Conservation (phyloP, 1,140 invertebrate genomes). For the Neodiprion fabricii region DNA sequence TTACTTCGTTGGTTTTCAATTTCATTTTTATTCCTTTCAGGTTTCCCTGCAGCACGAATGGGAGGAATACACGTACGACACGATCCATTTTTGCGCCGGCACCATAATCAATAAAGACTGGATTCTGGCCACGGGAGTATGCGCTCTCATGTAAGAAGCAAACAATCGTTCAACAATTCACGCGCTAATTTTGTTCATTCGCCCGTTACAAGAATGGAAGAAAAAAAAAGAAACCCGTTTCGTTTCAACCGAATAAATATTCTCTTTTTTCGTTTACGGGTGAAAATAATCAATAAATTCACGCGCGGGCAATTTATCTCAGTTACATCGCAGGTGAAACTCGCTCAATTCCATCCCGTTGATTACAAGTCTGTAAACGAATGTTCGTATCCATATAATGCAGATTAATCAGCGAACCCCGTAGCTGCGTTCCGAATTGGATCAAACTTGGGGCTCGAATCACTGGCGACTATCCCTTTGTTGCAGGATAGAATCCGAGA, state of each 20-base stretch:
- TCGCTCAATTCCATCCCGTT: too few relatives aligned
- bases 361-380: too few relatives aligned
- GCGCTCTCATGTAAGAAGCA: constrained; percentile 29
- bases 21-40: constrained; percentile 17
- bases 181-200: background rate
- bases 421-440: too few relatives aligned
- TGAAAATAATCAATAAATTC: too few relatives aligned
- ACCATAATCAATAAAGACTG: constrained; percentile 55
- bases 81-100: constrained; percentile 62
- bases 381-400: too few relatives aligned
- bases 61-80: constrained; percentile 45
- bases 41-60: constrained; percentile 46
- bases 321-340: too few relatives aligned
- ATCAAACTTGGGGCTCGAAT: too few relatives aligned
- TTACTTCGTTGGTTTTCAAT: too few relatives aligned
- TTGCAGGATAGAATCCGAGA: constrained; percentile 25
- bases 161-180: constrained; percentile 14
- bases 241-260: too few relatives aligned
- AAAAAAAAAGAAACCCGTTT: background rate
- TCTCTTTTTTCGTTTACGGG: too few relatives aligned
- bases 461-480: background rate
- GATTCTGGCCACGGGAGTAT: constrained; percentile 59
- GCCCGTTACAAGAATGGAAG: background rate
- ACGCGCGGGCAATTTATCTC: too few relatives aligned
- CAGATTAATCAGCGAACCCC: too few relatives aligned